Base-by-base conservation (phyloP, 2,888 invertebrate species). In the Ethmia dodecea region DNA sequence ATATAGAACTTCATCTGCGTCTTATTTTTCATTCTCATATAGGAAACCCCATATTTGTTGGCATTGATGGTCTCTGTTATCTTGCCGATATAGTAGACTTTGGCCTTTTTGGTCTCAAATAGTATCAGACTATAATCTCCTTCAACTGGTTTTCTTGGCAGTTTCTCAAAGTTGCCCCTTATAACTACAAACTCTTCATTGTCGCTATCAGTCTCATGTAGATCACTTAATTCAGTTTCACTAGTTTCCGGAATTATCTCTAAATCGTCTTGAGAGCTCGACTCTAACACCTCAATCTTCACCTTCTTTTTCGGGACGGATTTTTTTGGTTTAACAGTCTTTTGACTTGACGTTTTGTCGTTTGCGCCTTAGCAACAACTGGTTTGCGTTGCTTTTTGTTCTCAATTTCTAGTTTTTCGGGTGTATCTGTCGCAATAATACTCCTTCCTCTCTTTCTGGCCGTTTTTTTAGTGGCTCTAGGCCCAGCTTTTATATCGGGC, bases 1-100 rank as follows among this genome's bases (percentile, higher is more conserved):
- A 37, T 40, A 4, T 6, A 8, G 10, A 40, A 40, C 26, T 40
- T 37, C 37, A 40, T 37, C 5, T 9, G 12, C 29, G 29, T 24
- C 26, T 40, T 40, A 9, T 27, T 34, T 16, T 25, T 33, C 13
- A 40, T 3, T 12, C 40, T 13, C 40, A 40, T 37, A 20, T 31
- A 40, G 6, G 37, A 40, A 28, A 8, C 30, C 12, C 28, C 35
- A 25, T 25, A 32, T 13, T 9, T 6, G 10, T 11, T 13, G 4
- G 10, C 3, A 9, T 9, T 15, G 9, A n/a, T 11, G 3, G 15
- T 26, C 34, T 40, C 32, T 14, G 33, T 40, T n/a, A 40, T 34
- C 13, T 31, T n/a, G 12, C 28, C 40, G 9, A 40, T 34, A 31
- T 40, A 40, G 16, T 16, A 40, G 13, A 40, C 34, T 28, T 40